Evolutionary conservation across 2,888 invertebrate genomes (phyloP).

Genomic region (Dione juno): DNA sequence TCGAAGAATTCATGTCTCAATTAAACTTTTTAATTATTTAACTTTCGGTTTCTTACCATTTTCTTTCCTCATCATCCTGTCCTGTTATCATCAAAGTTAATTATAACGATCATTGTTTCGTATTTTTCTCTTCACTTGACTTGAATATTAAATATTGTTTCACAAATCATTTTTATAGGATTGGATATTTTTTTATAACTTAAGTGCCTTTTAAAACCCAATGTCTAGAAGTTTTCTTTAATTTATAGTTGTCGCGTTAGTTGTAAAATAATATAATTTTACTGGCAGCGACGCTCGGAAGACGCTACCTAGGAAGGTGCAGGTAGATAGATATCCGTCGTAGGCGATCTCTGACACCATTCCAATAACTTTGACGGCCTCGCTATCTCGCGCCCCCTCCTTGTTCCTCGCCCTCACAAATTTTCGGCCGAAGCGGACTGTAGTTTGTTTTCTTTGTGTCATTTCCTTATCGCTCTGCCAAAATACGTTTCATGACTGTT

Average conservation of each 20-base stretch:
- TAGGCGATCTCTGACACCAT: slow-evolving; percentile 75
- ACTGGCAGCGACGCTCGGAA: slow-evolving; percentile 51
- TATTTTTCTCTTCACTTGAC: not conserved
- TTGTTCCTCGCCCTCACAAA: slow-evolving; percentile 64
- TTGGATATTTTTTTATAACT: slow-evolving; percentile 26
- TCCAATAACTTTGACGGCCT: slow-evolving; percentile 77
- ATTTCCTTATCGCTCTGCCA: slow-evolving; percentile 84
- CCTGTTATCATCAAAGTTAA: not conserved
- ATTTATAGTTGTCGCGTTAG: slow-evolving; percentile 40
- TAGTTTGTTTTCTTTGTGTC: slow-evolving; percentile 83
- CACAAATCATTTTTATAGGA: not conserved
- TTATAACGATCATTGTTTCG: not conserved
- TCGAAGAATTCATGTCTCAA: slow-evolving; percentile 9
- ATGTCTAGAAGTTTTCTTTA: slow-evolving; percentile 34
- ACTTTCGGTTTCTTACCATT: not conserved
- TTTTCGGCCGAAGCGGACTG: slow-evolving; percentile 75
- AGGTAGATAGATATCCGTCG: slow-evolving; percentile 68
- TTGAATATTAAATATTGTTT: not conserved
- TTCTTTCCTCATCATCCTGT: not conserved
- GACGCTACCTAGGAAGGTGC: slow-evolving; percentile 53
- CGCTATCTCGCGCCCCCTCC: slow-evolving; percentile 51
- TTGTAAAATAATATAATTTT: slow-evolving; percentile 48
- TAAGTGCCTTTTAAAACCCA: slow-evolving; percentile 25
- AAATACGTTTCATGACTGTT: slow-evolving; percentile 82
- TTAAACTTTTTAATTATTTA: not conserved